These are phyloP conservation scores for Rhyacophila brunnea DNA, from an alignment of 1,140 invertebrate species.

Conservation along the genomic window DNA sequence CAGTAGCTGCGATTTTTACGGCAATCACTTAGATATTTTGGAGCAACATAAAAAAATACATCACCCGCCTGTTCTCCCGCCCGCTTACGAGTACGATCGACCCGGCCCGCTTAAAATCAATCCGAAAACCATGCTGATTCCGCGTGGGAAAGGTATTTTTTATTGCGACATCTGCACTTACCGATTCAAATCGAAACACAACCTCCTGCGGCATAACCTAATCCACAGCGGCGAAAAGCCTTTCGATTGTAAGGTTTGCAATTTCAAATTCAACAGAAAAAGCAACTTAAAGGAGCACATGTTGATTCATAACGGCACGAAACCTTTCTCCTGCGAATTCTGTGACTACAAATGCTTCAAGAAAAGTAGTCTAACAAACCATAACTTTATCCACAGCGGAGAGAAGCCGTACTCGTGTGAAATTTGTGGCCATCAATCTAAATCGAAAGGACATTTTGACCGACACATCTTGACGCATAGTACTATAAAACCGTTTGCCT, in stretches of 20 bases:
- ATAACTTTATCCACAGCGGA: not conserved
- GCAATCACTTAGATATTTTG: too few relatives aligned
- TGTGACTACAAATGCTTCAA: not conserved
- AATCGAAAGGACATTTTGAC: not conserved
- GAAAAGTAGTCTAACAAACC: not conserved
- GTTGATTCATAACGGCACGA: not conserved
- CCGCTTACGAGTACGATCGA: too few relatives aligned
- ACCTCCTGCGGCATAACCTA: not conserved
- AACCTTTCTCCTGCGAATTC: not conserved
- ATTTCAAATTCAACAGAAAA: not conserved
- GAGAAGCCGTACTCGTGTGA: not conserved
- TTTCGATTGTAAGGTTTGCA: not conserved
- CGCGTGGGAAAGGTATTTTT: too few relatives aligned
- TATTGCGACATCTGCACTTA: too few relatives aligned
- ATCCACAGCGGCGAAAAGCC: not conserved
- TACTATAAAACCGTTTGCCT: not conserved
- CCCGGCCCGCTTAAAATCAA: too few relatives aligned
- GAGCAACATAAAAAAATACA: too few relatives aligned
- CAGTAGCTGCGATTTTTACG: too few relatives aligned
- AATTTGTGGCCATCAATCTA: not conserved
- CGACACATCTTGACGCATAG: conserved; percentile 1
- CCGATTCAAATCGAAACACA: not conserved
- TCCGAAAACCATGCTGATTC: too few relatives aligned
- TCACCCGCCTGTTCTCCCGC: too few relatives aligned
- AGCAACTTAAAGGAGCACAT: not conserved